Evolutionary conservation across 2,888 invertebrate species (phyloP), one percentile per base, ranked within the genome.

Genomic region (Isotomurus palustris): DNA sequence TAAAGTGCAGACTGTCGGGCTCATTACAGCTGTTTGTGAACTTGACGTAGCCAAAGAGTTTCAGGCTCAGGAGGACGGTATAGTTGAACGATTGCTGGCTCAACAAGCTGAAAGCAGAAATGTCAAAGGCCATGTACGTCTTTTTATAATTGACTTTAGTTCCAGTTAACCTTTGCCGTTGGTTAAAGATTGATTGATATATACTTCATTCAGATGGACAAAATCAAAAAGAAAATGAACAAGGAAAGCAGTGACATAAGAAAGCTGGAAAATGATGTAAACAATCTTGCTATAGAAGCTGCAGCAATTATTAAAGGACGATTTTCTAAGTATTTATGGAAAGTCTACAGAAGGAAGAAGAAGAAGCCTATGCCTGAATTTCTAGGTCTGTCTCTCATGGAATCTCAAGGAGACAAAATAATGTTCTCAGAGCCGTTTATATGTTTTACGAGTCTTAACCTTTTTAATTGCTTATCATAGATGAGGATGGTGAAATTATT

Each of bases 311-410:
- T 82, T 48, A 71, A 76, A 1, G 86, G 86, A 72, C 88, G 87
- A 73, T 91, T 87, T 73, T 82, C 81, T 5, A 84, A 86, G 70
- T 91, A 90, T 72, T 75, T 93, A 40, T 81, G 82, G 21, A 83
- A 85, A 71, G 89, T 93, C 54, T 92, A 86, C 72, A 87, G 85
- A 72, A 92, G 89, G 73, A 89, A 87, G 72, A 88, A 85, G 71
- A 86, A 85, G 62, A 82, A n/a, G n/a, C n/a, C n/a, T n/a, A n/a
- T n/a, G n/a, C n/a, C n/a, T 84, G 5, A 83, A 83, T 0, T 86
- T 85, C 71, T 76, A 77, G n/a, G n/a, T n/a, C n/a, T n/a, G n/a
- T n/a, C n/a, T n/a, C n/a, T n/a, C n/a, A n/a, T n/a, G n/a, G n/a
- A n/a, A n/a, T n/a, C n/a, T n/a, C n/a, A n/a, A n/a, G n/a, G n/a